Base-by-base conservation (phyloP, 2,113 vertebrate species). In the Cynocephalus volans region DNA sequence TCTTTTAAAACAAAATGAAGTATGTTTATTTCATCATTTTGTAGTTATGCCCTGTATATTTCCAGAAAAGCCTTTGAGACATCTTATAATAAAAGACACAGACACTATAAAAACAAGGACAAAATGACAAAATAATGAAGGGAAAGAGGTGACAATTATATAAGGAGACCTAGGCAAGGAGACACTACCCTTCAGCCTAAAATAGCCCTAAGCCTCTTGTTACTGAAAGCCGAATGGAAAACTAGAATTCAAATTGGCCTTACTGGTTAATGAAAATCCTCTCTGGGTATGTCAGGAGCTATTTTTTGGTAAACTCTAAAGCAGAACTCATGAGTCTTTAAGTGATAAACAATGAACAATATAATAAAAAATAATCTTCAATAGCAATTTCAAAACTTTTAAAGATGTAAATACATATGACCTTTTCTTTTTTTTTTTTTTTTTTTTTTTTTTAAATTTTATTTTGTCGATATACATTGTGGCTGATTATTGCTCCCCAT, bases 1-100 rank as follows among this genome's bases (percentile, higher is more conserved):
- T 94, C 48, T 87, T 95, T 96, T 83, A 94, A 93, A 94, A 95
- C 62, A 69, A 86, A 90, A 95, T 92, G 58, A 85, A 50, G 56
- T 26, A 45, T 70, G 31, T 86, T 97, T 97, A 93, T 91, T 95
- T 94, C 93, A 95, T 95, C 77, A 93, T 85, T 96, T 82, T 50
- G 2, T 91, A 82, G 23, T 24, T 85, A 80, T 26, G 11, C 31
- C 50, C n/a, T 79, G 65, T 73, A 33, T 84, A 80, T 89, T 95
- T 96, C 58, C 67, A 91, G 54, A 88, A 96, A 96, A 69, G 19
- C 50, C 52, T 94, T 60, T 89, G 70, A 77, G 54, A 58, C 33
- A 73, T n/a, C 26, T 85, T 95, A 73, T 36, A 84, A 88, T 36
- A 72, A 97, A 95, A 94, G 85, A 12, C 33, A 92, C 23, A 82